A percentile compares a stretch with the other conserved stretches of the same genome.
Conservation (phyloP, 2,113 vertebrate genomes). For the Pedetes capensis region DNA sequence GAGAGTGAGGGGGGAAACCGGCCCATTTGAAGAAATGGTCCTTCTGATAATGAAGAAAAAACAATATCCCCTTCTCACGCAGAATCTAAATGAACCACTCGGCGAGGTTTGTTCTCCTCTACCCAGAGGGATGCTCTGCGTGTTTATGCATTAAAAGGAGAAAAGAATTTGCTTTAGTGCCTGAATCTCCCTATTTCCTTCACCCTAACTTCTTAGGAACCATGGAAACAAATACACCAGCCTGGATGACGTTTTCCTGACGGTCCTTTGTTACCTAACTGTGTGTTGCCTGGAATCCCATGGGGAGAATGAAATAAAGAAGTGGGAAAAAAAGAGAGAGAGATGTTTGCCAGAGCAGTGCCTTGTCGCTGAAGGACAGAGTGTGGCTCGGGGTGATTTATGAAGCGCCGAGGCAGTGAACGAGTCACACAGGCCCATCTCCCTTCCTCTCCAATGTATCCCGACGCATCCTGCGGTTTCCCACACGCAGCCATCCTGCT, state of each 20-base stretch:
- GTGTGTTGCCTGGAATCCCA: not conserved
- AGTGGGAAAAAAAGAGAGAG: not conserved
- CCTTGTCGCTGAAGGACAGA: not conserved
- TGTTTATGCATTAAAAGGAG: not conserved
- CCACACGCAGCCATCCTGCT: fast-evolving
- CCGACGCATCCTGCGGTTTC: fast-evolving
- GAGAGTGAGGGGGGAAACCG: not conserved
- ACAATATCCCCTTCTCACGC: constrained; percentile 5
- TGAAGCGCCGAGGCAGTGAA: not conserved
- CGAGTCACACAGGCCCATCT: fast-evolving
- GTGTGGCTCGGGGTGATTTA: fast-evolving
- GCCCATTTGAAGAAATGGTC: constrained; percentile 56
- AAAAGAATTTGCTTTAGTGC: constrained; percentile 3
- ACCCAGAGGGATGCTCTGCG: not conserved
- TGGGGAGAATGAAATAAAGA: not conserved
- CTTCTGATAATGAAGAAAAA: constrained; percentile 41
- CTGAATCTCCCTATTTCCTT: not conserved
- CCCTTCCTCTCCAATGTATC: not conserved
- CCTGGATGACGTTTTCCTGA: constrained; percentile 15
- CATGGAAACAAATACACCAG: constrained; percentile 48
- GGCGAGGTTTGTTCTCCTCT: constrained; percentile 2
- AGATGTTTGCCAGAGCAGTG: not conserved
- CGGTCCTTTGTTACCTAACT: not conserved
- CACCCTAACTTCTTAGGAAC: constrained; percentile 42
- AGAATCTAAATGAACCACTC: constrained; percentile 58